A percentile compares a stretch with the other conserved stretches of the same genome.
Conservation (phyloP, 53 echinoderm and acorn worm genomes). For the Pentamera pediparva region DNA sequence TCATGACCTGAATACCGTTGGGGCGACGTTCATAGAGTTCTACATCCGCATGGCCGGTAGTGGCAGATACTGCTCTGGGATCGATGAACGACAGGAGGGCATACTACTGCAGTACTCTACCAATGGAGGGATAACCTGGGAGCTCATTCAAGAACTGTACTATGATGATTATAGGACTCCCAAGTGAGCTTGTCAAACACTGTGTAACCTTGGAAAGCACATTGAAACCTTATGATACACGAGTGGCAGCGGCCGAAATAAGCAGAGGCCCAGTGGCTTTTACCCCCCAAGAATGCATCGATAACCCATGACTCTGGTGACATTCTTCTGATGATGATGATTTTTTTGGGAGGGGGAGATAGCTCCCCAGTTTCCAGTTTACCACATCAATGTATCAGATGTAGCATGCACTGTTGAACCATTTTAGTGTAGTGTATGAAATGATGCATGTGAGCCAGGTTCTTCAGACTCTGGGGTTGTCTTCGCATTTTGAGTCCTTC, state of each 20-base stretch:
- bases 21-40: slow-evolving; percentile 77
- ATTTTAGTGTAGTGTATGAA: no score
- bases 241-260: background rate
- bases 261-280: background rate
- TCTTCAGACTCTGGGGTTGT: no score
- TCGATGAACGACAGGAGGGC: slow-evolving; percentile 51
- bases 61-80: slow-evolving; percentile 25
- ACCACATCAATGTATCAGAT: background rate
- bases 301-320: no score
- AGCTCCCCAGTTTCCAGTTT: background rate
- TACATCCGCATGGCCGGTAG: slow-evolving; percentile 77
- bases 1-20: slow-evolving; percentile 68
- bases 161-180: slow-evolving; percentile 49
- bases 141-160: slow-evolving; percentile 67
- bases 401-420: no score
- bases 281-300: no score
- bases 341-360: no score
- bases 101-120: slow-evolving; percentile 80
- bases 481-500: no score
- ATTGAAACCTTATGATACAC: no score
- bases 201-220: no score
- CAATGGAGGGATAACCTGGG: slow-evolving; percentile 81
- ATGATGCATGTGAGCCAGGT: no score
- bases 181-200: background rate
- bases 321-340: no score